Evolutionary conservation across 2,797 vertebrate species (phyloP).

Genomic region (Neosilurus mollespiculum): DNA sequence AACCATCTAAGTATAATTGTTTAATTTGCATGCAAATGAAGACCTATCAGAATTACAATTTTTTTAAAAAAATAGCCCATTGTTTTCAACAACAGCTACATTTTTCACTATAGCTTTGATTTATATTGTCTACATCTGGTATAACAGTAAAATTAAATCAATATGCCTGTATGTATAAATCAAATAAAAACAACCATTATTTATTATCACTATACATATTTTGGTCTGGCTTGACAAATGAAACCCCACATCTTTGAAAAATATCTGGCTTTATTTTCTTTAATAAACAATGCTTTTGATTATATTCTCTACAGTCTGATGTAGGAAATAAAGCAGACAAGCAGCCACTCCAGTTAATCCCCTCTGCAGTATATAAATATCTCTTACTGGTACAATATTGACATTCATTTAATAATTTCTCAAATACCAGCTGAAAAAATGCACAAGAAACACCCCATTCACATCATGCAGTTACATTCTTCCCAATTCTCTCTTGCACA

Average conservation of each 20-base stretch:
- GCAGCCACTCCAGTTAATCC: constrained; percentile 62
- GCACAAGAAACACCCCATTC: constrained; percentile 33
- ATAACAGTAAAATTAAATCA: background rate
- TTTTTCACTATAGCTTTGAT: background rate
- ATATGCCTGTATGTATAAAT: background rate
- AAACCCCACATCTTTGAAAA: constrained; percentile 66
- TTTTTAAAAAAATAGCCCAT: background rate
- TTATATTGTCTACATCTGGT: background rate
- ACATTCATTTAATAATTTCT: constrained; percentile 64
- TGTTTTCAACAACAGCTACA: background rate
- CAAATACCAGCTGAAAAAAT: constrained; percentile 61
- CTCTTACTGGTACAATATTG: constrained; percentile 69
- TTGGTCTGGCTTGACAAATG: constrained; percentile 8
- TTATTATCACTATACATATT: background rate
- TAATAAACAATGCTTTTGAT: constrained; percentile 72
- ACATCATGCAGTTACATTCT: constrained; percentile 33
- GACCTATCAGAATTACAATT: background rate
- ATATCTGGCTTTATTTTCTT: constrained; percentile 76
- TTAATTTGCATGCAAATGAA: background rate
- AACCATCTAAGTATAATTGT: background rate
- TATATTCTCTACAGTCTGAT: constrained; percentile 64
- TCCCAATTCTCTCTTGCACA: constrained; percentile 45
- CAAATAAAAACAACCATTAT: background rate
- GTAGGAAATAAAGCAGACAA: constrained; percentile 52
- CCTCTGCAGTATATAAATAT: constrained; percentile 77